Conservation (phyloP, 1,140 invertebrate genomes). For the Leptopilina clavipes region DNA sequence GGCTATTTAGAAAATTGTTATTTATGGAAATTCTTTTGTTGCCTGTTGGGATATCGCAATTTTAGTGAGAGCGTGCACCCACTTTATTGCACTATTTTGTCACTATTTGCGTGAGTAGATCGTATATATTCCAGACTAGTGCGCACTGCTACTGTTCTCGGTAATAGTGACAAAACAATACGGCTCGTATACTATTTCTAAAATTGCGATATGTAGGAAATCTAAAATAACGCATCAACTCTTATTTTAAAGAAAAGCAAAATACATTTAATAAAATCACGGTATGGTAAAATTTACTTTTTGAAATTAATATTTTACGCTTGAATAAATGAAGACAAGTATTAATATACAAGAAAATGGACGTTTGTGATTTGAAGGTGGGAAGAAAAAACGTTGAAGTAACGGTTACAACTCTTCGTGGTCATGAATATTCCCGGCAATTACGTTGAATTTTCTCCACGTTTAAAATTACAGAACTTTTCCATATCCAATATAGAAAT, state of each 20-base stretch:
- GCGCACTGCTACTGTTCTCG: background rate
- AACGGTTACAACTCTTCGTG: conserved; percentile 30
- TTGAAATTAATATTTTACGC: too few relatives aligned
- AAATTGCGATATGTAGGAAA: background rate
- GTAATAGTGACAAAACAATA: conserved; percentile 8
- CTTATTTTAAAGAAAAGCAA: background rate
- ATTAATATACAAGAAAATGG: conserved; percentile 4
- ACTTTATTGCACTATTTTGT: background rate
- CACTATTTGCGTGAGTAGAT: conserved; percentile 7
- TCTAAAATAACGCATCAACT: background rate
- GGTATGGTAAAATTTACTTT: too few relatives aligned
- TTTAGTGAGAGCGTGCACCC: conserved; percentile 1
- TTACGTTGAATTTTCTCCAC: background rate
- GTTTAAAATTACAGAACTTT: background rate
- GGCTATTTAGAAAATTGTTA: background rate
- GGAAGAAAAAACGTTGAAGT: conserved; percentile 8
- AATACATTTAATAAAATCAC: too few relatives aligned
- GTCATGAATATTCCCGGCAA: conserved; percentile 8
- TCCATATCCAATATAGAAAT: too few relatives aligned
- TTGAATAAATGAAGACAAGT: background rate
- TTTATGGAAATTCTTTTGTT: background rate
- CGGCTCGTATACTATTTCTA: background rate
- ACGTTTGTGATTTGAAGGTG: conserved; percentile 20
- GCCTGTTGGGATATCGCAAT: background rate
- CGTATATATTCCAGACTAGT: background rate